Evolutionary conservation across 1,140 invertebrate species (phyloP), one percentile per base, ranked within the genome.

Genomic region (Drosophila insularis): DNA sequence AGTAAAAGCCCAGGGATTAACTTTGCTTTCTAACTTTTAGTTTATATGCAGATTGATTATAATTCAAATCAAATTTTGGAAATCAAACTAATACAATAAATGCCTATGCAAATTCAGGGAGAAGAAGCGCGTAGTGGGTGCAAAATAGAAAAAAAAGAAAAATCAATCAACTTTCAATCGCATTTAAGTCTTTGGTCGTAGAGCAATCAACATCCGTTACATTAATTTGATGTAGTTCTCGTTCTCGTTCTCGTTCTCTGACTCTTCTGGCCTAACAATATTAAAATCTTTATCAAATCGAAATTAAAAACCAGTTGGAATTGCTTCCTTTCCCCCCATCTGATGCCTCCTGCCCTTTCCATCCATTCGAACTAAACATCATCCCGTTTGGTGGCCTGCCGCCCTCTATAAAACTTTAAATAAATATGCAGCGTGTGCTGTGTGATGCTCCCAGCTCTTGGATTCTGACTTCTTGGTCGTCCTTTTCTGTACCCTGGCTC

Each of bases 261-360:
- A 6, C 14, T 46, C 7, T 6, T 21, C 17, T 50, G 17, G 65
- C 64, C 71, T 87, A 86, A 86, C 82, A 79, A 73, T 76, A 86
- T 86, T 86, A 86, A 86, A 87, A 86, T 82, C 82, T 76, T 86
- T 86, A 86, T 86, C 82, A 87, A 86, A 86, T 82, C 82, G 79
- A 86, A 86, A 86, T 86, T 86, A 87, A 86, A 86, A 86, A 87
- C 76, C 82, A 79, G 71, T 82, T 86, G 55, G 66, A 86, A 86
- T 86, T 86, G 79, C 82, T 86, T 86, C 79, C 81, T 85, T 56
- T 60, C 46, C 17, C 8, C 27, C 32, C 13, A 27, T 39, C 35
- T 4, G 8, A 27, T 40, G 0, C 17, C 32, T 35, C 32, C 32
- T 10, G 2, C 53, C 39, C 59, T 39, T 32, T 62, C 13, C 59